A percentile compares a stretch with the other conserved stretches of the same genome.
Evolutionary conservation across 2,888 invertebrate genomes (phyloP).

Genomic region (Campoletis raptor): DNA sequence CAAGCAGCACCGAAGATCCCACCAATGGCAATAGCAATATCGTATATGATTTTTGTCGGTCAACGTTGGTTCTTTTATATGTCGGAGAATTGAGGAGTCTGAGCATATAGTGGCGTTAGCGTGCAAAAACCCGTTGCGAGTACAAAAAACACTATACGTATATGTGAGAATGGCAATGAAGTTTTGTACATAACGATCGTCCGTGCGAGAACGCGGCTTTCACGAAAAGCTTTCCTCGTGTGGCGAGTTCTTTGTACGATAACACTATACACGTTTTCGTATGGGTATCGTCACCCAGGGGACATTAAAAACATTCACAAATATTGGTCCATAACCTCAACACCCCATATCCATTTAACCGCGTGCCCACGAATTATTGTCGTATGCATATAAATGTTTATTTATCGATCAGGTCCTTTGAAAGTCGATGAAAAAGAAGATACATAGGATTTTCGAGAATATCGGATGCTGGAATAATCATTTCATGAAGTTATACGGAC

Average conservation of each 20-base stretch:
- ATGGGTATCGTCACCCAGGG: conserved; percentile 23
- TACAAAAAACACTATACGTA: conserved; percentile 39
- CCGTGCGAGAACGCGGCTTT: conserved; percentile 18
- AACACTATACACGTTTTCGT: conserved; percentile 18
- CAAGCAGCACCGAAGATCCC: conserved; percentile 33
- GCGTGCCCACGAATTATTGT: conserved; percentile 5
- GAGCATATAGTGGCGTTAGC: conserved; percentile 45
- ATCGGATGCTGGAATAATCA: neutral
- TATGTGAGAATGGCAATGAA: conserved; percentile 37
- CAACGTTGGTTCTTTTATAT: conserved; percentile 29
- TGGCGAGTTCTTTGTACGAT: conserved; percentile 43
- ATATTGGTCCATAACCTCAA: conserved; percentile 45
- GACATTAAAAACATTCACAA: conserved; percentile 35
- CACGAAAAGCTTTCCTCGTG: conserved; percentile 53
- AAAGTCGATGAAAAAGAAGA: conserved; percentile 1
- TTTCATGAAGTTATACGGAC: neutral
- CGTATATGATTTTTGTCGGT: conserved; percentile 57
- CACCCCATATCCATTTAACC: conserved; percentile 20
- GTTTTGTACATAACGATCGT: conserved; percentile 36
- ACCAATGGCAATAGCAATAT: conserved; percentile 52
- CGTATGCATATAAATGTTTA: conserved; percentile 18
- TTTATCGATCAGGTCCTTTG: conserved; percentile 16
- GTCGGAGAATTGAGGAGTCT: conserved; percentile 4
- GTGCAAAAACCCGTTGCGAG: conserved; percentile 43
- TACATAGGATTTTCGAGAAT: neutral